A percentile compares a stretch with the other conserved stretches of the same genome.
Evolutionary conservation across 2,797 vertebrate genomes (phyloP).

Genomic region (Bradypodion pumilum): DNA sequence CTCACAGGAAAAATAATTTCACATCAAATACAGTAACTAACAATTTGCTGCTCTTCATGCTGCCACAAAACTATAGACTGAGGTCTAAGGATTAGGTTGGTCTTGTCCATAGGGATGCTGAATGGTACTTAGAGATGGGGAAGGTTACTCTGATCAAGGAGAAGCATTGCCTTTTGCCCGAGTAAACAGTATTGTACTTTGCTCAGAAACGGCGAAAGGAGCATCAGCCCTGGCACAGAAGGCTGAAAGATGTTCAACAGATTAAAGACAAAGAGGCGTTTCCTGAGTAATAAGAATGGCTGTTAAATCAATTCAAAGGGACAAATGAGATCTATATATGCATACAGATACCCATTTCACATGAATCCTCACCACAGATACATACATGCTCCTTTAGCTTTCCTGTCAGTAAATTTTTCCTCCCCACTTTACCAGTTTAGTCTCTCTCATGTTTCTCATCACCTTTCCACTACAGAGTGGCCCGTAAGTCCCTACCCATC

Average conservation of each 20-base stretch:
- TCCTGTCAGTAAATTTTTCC: not conserved
- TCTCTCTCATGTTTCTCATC: not conserved
- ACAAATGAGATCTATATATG: not conserved
- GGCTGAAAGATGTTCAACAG: not conserved
- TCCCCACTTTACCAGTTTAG: not conserved
- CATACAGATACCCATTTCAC: not conserved
- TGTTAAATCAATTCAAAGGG: not conserved
- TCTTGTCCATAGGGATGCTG: not conserved
- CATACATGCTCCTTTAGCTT: not conserved
- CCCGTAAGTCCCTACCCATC: too few species aligned
- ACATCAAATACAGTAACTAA: not conserved
- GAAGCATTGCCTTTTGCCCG: not conserved
- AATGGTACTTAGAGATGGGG: too few species aligned
- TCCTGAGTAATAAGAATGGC: not conserved
- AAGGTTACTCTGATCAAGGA: too few species aligned
- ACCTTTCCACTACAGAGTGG: not conserved
- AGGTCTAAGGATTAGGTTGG: not conserved
- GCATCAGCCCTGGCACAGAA: too few species aligned
- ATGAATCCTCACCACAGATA: not conserved
- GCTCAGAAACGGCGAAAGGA: not conserved
- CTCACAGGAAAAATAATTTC: not conserved
- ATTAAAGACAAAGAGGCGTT: not conserved
- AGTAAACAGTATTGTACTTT: not conserved
- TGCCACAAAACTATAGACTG: not conserved
- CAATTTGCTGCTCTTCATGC: not conserved